phyloP scores from a whole-genome alignment of 2,888 invertebrate genomes.

The Syritta pipiens region DNA sequence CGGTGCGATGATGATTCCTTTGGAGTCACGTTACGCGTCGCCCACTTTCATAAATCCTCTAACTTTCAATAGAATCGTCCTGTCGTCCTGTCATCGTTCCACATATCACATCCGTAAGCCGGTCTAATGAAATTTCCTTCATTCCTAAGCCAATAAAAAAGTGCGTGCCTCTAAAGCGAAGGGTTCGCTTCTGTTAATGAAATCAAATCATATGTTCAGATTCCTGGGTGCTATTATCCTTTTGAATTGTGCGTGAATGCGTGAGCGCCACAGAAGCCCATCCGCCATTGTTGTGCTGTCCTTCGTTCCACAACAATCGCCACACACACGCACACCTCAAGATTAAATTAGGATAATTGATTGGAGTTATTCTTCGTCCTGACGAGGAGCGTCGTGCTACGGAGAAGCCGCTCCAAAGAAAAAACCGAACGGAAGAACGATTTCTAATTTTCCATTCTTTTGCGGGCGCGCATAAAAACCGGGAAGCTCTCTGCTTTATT shows the following conservation, averaged over 20 bases:
- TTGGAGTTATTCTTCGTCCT: slow-evolving; percentile 28
- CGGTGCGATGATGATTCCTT: no score
- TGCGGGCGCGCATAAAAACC: slow-evolving; percentile 19
- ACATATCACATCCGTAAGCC: no score
- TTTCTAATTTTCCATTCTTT: slow-evolving; percentile 46
- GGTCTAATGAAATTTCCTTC: not conserved
- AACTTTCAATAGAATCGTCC: no score
- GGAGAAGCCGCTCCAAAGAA: not conserved
- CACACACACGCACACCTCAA: not conserved
- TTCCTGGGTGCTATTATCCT: not conserved
- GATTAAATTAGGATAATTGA: slow-evolving; percentile 56
- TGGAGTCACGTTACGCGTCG: no score
- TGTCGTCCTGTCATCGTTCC: no score
- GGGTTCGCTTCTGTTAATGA: not conserved
- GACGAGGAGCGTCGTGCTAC: not conserved
- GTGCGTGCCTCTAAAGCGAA: slow-evolving; percentile 12
- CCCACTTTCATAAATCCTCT: no score
- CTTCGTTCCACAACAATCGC: slow-evolving; percentile 8
- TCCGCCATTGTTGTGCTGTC: slow-evolving; percentile 11
- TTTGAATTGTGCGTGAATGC: slow-evolving; percentile 23
- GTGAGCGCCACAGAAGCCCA: slow-evolving; percentile 4
- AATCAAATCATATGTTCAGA: not conserved
- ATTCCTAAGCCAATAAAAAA: slow-evolving; percentile 11
- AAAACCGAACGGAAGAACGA: slow-evolving; percentile 1
- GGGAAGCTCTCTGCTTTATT: slow-evolving; percentile 37